These are phyloP conservation scores for Limanda limanda DNA, from an alignment of 2,113 vertebrate genomes.

Conservation along the genomic window DNA sequence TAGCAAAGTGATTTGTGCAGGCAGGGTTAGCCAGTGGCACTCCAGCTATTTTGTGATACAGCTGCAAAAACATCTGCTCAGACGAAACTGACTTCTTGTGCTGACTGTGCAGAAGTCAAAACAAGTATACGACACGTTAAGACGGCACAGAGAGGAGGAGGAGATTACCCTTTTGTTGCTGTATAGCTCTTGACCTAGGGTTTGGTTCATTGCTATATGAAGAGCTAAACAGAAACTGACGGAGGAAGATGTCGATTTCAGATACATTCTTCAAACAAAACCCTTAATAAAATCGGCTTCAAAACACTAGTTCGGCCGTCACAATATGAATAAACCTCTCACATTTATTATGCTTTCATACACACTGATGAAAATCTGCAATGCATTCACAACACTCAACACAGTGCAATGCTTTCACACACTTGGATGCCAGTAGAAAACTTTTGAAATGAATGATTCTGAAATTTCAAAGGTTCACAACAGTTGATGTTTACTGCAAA, in stretches of 20 bases:
- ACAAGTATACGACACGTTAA: background rate
- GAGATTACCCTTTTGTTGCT: background rate
- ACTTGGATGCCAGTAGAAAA: background rate
- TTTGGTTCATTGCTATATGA: background rate
- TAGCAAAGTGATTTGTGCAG: background rate
- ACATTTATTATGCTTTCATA: background rate
- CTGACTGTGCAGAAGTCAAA: background rate
- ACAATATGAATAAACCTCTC: background rate
- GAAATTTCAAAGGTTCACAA: too few species aligned
- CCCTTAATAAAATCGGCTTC: too few species aligned
- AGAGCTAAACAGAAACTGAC: constrained; percentile 1
- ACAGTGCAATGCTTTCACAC: background rate
- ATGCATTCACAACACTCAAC: background rate
- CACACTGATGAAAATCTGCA: background rate
- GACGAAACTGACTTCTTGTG: background rate
- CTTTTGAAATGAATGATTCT: too few species aligned
- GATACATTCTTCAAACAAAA: background rate
- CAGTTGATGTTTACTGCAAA: too few species aligned
- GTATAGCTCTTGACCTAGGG: background rate
- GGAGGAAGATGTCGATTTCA: background rate
- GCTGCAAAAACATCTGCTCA: constrained; percentile 30
- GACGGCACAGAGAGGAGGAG: background rate
- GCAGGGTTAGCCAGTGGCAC: background rate
- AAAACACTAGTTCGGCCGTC: background rate
- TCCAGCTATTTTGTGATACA: constrained; percentile 4